Conservation (phyloP, 2,888 invertebrate species). For the Crocallis elinguaria region DNA sequence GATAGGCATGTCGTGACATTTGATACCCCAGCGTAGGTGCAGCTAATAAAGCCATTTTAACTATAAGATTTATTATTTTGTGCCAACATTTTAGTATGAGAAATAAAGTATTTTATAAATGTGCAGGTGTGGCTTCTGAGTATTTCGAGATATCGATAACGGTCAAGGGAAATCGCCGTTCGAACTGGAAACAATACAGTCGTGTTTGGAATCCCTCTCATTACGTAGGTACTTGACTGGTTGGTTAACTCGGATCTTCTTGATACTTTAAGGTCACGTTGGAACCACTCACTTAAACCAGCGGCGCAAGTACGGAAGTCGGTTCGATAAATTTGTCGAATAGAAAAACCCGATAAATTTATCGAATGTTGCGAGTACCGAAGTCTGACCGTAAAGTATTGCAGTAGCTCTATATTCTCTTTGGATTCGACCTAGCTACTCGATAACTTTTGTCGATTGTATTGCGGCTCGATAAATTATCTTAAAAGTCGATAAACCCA, state of each 20-base stretch:
- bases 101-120: neutral
- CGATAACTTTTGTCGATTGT: no score
- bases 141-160: conserved; percentile 17
- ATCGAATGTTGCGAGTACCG: no score
- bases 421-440: no score
- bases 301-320: no score
- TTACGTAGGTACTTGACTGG: no score
- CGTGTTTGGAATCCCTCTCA: conserved; percentile 14
- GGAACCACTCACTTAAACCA: no score
- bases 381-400: no score
- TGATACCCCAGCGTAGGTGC: conserved; percentile 6
- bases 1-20: conserved; percentile 7
- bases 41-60: conserved; percentile 9
- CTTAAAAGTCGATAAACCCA: no score
- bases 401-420: no score
- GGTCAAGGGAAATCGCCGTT: conserved; percentile 21
- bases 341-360: no score
- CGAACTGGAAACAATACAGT: conserved; percentile 8
- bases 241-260: conserved; percentile 1
- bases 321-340: no score
- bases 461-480: no score
- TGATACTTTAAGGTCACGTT: neutral
- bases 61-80: conserved; percentile 4
- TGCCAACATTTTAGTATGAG: neutral
- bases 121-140: conserved; percentile 11